Conservation (phyloP, 2,113 vertebrate genomes). For the Heloderma charlesbogerti region DNA sequence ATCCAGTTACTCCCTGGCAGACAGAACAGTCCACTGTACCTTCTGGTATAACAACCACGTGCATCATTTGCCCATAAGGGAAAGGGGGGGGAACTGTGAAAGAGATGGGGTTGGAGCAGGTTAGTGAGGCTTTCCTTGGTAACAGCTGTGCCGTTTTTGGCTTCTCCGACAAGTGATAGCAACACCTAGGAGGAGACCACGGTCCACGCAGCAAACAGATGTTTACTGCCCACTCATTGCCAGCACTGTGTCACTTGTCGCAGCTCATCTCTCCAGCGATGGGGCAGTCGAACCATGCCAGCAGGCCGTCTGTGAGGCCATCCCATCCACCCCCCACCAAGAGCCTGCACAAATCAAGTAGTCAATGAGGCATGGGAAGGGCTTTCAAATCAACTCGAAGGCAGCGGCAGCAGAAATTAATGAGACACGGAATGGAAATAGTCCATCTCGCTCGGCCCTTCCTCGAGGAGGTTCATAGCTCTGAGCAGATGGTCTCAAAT, state of each 20-base stretch:
- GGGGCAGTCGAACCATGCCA: background rate
- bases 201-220: background rate
- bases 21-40: background rate
- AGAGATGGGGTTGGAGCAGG: background rate
- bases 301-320: background rate
- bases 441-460: constrained; percentile 5
- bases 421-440: background rate
- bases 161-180: background rate
- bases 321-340: background rate
- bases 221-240: background rate
- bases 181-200: background rate
- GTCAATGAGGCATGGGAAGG: background rate
- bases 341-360: background rate
- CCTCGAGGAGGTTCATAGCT: background rate
- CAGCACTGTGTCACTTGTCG: background rate
- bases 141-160: background rate
- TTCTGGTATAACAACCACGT: background rate
- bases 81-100: background rate
- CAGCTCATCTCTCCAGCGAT: background rate
- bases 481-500: background rate
- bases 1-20: background rate
- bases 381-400: background rate
- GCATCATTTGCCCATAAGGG: background rate
- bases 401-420: background rate
- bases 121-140: background rate